phyloP scores from a whole-genome alignment of 2,888 invertebrate species.

The Drosophila pseudotakahashii region DNA sequence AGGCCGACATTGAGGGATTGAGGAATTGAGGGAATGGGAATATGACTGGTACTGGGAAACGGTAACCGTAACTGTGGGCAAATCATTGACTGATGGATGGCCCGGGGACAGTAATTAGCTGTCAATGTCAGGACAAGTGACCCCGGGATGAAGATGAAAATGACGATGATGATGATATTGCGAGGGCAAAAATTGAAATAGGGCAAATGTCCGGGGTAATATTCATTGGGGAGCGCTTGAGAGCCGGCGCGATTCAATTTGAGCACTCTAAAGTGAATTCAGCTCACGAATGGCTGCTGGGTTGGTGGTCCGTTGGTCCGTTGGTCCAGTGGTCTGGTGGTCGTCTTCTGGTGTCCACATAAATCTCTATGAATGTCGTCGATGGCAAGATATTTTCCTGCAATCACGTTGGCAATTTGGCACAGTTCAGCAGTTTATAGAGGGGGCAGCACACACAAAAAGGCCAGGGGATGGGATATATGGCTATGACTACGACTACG shows the following conservation, averaged over 20 bases:
- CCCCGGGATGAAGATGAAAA: neutral
- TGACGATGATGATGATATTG: neutral
- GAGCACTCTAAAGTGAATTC: slow-evolving; percentile 37
- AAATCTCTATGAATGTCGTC: slow-evolving; percentile 66
- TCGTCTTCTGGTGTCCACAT: slow-evolving; percentile 30
- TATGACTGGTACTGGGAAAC: neutral
- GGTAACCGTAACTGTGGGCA: slow-evolving; percentile 26
- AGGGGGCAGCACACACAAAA: slow-evolving; percentile 1
- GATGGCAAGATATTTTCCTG: slow-evolving; percentile 53
- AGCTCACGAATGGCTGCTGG: slow-evolving; percentile 5
- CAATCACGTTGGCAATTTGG: slow-evolving; percentile 71
- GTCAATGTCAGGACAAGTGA: slow-evolving; percentile 56
- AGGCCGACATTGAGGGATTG: slow-evolving; percentile 7
- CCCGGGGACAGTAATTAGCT: slow-evolving; percentile 63
- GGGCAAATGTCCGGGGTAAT: slow-evolving; percentile 8
- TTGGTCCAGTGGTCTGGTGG: too few relatives aligned
- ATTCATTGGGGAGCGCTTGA: slow-evolving; percentile 28
- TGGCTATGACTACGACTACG: slow-evolving; percentile 7
- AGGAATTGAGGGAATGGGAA: slow-evolving; percentile 1
- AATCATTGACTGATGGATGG: slow-evolving; percentile 35
- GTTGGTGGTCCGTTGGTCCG: neutral
- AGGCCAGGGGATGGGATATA: slow-evolving; percentile 1
- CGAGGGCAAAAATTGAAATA: slow-evolving; percentile 1
- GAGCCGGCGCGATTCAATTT: slow-evolving; percentile 37
- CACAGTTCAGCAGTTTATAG: slow-evolving; percentile 65